Evolutionary conservation across 2,888 invertebrate species (phyloP).

Genomic region (Pseudococcus viburni): DNA sequence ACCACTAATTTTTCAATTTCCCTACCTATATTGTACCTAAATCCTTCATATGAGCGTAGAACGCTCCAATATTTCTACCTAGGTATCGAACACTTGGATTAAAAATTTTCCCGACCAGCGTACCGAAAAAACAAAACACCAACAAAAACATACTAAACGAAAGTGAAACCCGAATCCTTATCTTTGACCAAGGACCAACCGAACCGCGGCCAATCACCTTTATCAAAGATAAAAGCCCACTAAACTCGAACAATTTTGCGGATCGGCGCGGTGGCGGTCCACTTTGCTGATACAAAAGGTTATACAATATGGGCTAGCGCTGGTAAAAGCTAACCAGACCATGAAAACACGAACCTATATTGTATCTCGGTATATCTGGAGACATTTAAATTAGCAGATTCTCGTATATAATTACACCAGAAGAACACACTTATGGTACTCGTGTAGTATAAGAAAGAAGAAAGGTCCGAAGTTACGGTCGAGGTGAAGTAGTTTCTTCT

Average conservation of each 20-base stretch:
- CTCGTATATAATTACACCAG: background rate
- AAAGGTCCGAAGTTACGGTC: background rate
- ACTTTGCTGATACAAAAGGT: background rate
- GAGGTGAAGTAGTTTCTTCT: background rate
- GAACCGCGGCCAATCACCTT: background rate
- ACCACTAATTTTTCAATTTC: too few species aligned
- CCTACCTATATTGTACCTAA: too few species aligned
- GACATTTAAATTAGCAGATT: constrained; percentile 39
- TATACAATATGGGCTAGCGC: background rate
- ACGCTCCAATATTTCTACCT: too few species aligned
- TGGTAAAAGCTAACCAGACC: constrained; percentile 24
- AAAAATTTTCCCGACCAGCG: too few species aligned
- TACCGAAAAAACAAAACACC: too few species aligned
- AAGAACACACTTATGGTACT: background rate
- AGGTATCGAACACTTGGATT: too few species aligned
- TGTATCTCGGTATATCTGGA: background rate
- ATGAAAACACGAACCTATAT: constrained; percentile 2
- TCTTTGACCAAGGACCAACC: background rate
- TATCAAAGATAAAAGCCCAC: constrained; percentile 1
- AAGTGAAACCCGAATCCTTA: background rate
- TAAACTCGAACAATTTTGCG: background rate
- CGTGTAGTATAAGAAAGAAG: background rate
- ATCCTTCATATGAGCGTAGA: too few species aligned
- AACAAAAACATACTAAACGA: background rate
- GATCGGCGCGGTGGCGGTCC: background rate